Evolutionary conservation across 1,140 invertebrate species (phyloP).

Genomic region (Holotrichia oblita): DNA sequence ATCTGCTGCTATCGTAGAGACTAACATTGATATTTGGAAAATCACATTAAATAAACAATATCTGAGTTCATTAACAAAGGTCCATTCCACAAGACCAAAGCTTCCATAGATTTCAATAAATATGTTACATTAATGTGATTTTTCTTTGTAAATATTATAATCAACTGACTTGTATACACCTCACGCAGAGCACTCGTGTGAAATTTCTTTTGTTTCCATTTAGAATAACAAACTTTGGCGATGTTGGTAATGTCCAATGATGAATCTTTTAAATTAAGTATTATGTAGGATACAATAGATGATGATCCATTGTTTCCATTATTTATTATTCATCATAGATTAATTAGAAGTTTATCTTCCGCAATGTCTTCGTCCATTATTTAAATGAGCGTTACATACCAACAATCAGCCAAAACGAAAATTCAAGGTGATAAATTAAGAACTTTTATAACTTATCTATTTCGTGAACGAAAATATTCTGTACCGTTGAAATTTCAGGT

Average conservation of each 20-base stretch:
- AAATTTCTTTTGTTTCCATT: slow-evolving; percentile 30
- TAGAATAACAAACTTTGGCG: slow-evolving; percentile 36
- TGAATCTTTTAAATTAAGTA: not conserved
- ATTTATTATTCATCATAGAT: no score
- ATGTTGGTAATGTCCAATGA: slow-evolving; percentile 33
- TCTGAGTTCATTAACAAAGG: no score
- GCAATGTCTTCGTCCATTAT: no score
- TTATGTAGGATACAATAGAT: slow-evolving; percentile 7
- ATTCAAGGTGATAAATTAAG: no score
- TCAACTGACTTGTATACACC: slow-evolving; percentile 1
- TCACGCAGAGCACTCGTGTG: slow-evolving; percentile 17
- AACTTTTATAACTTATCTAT: no score
- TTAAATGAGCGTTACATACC: no score
- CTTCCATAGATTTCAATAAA: not conserved
- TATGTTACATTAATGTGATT: not conserved
- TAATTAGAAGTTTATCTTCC: no score
- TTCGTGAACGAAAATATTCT: no score
- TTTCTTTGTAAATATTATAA: slow-evolving; percentile 22
- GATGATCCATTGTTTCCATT: slow-evolving; percentile 18
- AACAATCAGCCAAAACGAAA: no score
- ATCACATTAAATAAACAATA: slow-evolving; percentile 9
- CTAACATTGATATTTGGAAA: not conserved
- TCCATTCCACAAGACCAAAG: no score
- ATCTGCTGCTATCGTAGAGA: slow-evolving; percentile 28
- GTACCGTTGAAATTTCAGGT: no score